Evolutionary conservation across 2,113 vertebrate species (phyloP).

Genomic region (Lanius ludovicianus): DNA sequence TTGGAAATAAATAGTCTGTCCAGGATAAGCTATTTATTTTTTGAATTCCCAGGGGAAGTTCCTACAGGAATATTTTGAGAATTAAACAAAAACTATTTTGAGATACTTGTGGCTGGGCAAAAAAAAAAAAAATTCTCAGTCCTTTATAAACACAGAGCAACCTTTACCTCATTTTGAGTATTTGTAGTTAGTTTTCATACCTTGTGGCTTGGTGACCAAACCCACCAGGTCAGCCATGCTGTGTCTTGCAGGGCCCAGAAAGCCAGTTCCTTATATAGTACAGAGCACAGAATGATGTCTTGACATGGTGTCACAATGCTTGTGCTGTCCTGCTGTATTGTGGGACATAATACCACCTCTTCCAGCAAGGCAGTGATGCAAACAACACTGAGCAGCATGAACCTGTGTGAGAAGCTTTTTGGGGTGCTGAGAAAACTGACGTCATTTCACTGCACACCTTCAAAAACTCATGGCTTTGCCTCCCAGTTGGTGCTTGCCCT

Average conservation of each 20-base stretch:
- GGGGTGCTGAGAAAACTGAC: neutral
- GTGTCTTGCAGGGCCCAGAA: neutral
- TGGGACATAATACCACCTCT: neutral
- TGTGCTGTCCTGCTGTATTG: neutral
- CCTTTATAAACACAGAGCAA: slow-evolving; percentile 43
- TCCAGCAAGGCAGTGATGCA: neutral
- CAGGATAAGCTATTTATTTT: slow-evolving; percentile 68
- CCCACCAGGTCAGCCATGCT: neutral
- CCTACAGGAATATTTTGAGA: slow-evolving; percentile 48
- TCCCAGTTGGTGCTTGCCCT: neutral
- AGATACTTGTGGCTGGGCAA: slow-evolving; percentile 1
- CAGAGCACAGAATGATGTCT: neutral
- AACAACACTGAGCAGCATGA: neutral
- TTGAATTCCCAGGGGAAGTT: slow-evolving; percentile 21
- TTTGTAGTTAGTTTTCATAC: slow-evolving; percentile 28
- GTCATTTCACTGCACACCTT: neutral
- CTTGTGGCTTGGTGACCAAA: slow-evolving; percentile 39
- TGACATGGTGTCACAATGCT: neutral
- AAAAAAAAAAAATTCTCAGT: neutral
- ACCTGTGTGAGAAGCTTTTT: neutral
- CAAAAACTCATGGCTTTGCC: neutral
- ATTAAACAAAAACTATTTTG: slow-evolving; percentile 56
- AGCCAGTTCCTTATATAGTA: slow-evolving; percentile 19
- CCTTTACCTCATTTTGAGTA: slow-evolving; percentile 36
- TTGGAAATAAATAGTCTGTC: slow-evolving; percentile 63